Conservation (phyloP, 1,140 invertebrate species). For the Melanaphis sacchari region DNA sequence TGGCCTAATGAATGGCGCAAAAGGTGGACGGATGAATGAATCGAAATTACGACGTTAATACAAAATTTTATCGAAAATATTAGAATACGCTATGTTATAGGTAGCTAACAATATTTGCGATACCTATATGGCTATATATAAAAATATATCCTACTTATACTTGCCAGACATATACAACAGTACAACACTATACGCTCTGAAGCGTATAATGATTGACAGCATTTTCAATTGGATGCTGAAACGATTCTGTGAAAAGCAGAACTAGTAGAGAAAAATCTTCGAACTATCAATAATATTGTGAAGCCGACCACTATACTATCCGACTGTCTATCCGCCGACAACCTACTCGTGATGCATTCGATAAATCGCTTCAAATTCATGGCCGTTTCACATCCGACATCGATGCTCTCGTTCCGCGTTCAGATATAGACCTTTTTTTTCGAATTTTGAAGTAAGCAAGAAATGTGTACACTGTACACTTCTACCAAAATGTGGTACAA, state of each 20-base stretch:
- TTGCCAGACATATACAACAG: not conserved
- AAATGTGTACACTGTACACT: not conserved
- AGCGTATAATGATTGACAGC: not conserved
- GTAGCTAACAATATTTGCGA: no score
- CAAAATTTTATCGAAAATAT: not conserved
- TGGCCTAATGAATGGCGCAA: not conserved
- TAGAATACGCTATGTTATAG: not conserved
- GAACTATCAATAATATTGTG: not conserved
- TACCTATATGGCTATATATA: not conserved
- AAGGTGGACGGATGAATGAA: not conserved
- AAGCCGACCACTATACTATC: not conserved
- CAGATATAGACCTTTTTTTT: not conserved
- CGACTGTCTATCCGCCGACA: not conserved
- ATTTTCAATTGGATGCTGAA: not conserved
- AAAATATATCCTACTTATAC: not conserved
- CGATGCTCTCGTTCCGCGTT: not conserved
- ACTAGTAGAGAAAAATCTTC: not conserved
- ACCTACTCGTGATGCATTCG: not conserved
- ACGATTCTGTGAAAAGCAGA: not conserved
- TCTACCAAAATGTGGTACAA: not conserved
- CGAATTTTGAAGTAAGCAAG: not conserved
- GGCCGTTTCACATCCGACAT: not conserved
- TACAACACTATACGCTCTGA: not conserved
- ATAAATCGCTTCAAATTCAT: not conserved
- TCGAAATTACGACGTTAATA: not conserved